Conservation (phyloP, 2,797 vertebrate genomes). For the Semotilus atromaculatus region DNA sequence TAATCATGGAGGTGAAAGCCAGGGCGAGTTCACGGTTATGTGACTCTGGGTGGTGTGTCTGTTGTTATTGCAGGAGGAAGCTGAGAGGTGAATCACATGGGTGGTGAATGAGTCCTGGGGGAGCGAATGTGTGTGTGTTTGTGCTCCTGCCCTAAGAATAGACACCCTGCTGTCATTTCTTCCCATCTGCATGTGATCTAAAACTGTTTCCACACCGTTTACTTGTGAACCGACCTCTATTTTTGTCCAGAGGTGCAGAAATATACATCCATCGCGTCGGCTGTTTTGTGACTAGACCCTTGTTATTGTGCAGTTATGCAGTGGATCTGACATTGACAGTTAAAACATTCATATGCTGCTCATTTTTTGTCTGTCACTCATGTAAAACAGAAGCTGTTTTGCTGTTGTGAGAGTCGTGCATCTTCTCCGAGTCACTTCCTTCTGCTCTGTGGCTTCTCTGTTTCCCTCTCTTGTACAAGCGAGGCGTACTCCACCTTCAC, state of each 20-base stretch:
- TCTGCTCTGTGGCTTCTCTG: constrained; percentile 17
- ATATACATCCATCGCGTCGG: background rate
- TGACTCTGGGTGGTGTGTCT: constrained; percentile 43
- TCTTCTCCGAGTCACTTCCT: constrained; percentile 53
- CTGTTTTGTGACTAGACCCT: constrained; percentile 15
- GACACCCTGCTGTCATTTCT: constrained; percentile 26
- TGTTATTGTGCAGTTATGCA: constrained; percentile 4
- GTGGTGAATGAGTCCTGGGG: constrained; percentile 45
- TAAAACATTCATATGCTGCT: background rate
- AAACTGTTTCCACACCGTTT: constrained; percentile 11
- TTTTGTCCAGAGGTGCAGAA: constrained; percentile 22
- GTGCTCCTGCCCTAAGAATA: constrained; percentile 31
- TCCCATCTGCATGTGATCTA: constrained; percentile 35
- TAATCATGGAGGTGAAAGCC: constrained; percentile 39
- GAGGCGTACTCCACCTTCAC: background rate
- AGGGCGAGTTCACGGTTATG: constrained; percentile 37
- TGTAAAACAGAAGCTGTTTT: constrained; percentile 11
- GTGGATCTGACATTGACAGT: background rate
- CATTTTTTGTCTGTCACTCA: background rate
- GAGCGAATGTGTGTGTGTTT: constrained; percentile 23
- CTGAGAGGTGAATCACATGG: constrained; percentile 49
- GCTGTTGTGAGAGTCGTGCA: constrained; percentile 5
- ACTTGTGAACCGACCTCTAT: constrained; percentile 39
- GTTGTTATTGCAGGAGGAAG: constrained; percentile 44
- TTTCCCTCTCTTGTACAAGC: constrained; percentile 36